Percentiles rank a stretch among this genome's conserved stretches.
phyloP scores from a whole-genome alignment of 2,113 vertebrate species.

The Sturnira hondurensis region DNA sequence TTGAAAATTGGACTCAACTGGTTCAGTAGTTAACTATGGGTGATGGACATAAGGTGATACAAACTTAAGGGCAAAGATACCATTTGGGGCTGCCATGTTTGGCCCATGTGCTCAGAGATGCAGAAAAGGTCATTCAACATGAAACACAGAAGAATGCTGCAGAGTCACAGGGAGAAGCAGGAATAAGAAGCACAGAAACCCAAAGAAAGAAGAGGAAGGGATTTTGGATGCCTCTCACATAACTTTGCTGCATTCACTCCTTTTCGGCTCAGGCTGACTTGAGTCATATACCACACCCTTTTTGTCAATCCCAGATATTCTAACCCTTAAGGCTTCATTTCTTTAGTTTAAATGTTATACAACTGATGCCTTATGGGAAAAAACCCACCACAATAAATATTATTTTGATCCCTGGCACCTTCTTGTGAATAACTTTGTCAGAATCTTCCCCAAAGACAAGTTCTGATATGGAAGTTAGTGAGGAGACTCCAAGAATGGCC shows the following conservation, averaged over 20 bases:
- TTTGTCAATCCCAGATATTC: neutral
- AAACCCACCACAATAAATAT: neutral
- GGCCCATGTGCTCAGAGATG: neutral
- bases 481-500: neutral
- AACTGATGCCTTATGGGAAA: neutral
- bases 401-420: neutral
- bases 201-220: neutral
- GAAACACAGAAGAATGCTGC: neutral
- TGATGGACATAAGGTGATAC: neutral
- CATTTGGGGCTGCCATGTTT: neutral
- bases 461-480: neutral
- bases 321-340: neutral
- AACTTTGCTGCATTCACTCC: neutral
- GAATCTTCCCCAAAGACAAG: neutral
- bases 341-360: constrained; percentile 12
- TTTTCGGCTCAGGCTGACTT: neutral
- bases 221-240: neutral
- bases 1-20: neutral
- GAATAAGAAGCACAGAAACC: neutral
- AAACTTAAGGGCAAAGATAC: neutral
- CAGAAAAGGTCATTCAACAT: neutral
- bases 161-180: neutral
- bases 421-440: neutral
- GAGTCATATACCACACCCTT: neutral
- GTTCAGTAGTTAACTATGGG: neutral